phyloP scores from a whole-genome alignment of 2,888 invertebrate genomes.

The Hedychridium roseum region DNA sequence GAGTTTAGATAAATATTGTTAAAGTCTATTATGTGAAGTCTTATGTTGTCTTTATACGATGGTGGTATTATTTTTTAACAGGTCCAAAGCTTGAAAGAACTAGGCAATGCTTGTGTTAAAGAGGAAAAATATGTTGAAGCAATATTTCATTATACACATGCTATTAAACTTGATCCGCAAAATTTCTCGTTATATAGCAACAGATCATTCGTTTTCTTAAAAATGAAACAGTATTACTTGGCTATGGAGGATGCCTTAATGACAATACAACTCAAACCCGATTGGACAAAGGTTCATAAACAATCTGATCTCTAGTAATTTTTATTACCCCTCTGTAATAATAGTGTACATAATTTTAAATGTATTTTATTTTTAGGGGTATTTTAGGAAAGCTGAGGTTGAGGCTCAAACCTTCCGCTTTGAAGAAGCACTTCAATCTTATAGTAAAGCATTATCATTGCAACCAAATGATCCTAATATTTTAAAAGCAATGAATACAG shows the following conservation, averaged over 20 bases:
- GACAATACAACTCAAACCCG: slow-evolving; percentile 76
- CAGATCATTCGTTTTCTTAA: slow-evolving; percentile 81
- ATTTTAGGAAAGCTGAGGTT: slow-evolving; percentile 77
- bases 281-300: slow-evolving; percentile 85
- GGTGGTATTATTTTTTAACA: slow-evolving; percentile 17
- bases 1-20: no score
- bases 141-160: slow-evolving; percentile 80
- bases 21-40: no score
- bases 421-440: slow-evolving; percentile 74
- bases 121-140: slow-evolving; percentile 79
- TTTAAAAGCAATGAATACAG: slow-evolving; percentile 70
- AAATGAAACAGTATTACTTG: slow-evolving; percentile 78
- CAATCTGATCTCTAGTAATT: no score
- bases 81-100: slow-evolving; percentile 68
- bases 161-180: slow-evolving; percentile 76
- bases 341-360: slow-evolving; percentile 10
- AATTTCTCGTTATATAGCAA: slow-evolving; percentile 81
- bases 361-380: slow-evolving; percentile 67
- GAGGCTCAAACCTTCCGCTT: slow-evolving; percentile 74
- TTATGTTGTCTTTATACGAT: background rate
- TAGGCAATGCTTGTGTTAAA: slow-evolving; percentile 80
- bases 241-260: slow-evolving; percentile 82
- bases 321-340: no score
- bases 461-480: slow-evolving; percentile 74
- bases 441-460: slow-evolving; percentile 72